Base-by-base conservation (phyloP, 2,888 invertebrate species). In the Neocrepidodera transversa region DNA sequence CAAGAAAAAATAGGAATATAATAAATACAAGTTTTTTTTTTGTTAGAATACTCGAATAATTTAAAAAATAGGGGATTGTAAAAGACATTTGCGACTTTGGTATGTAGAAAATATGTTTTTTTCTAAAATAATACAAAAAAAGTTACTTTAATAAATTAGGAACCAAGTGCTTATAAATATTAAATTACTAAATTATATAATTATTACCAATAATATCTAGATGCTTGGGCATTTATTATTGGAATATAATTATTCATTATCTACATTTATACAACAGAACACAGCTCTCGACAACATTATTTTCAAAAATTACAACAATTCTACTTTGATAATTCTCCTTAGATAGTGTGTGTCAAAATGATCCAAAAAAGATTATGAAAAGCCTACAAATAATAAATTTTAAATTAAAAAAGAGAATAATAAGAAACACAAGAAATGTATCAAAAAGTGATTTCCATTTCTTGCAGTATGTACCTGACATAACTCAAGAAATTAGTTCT, bases 121-220 rank as follows among this genome's bases (percentile, higher is more conserved):
- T 45, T 72, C 71, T 75, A 74, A 75, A 75, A 76, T 69, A 70
- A 75, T 74, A 76, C 71, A 75, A 73, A 74, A 75, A 72, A 75
- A 72, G 69, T 74, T 73, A 72, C 69, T 74, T 65, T 70, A 76
- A 77, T 77, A 78, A 77, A 77, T 78, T 78, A 78, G 79, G 78
- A 79, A 79, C 78, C 78, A 77, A 77, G 78, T 78, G 78, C 77
- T 78, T 78, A 77, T 75, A 76, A 76, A 76, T 75, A 74, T 71
- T 70, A 73, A 73, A 72, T 77, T 74, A 76, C 76, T 75, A 73
- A 75, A 74, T 74, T 68, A 66, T 63, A 65, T 60, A 60, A 60
- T 77, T 75, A 76, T 75, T 76, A 70, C 74, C 73, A 74, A 71
- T 75, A 73, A 71, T 72, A 60, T 52, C 55, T 68, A 73, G 72